Base-by-base conservation (phyloP, 2,888 invertebrate species). In the Argyra leucocephala region DNA sequence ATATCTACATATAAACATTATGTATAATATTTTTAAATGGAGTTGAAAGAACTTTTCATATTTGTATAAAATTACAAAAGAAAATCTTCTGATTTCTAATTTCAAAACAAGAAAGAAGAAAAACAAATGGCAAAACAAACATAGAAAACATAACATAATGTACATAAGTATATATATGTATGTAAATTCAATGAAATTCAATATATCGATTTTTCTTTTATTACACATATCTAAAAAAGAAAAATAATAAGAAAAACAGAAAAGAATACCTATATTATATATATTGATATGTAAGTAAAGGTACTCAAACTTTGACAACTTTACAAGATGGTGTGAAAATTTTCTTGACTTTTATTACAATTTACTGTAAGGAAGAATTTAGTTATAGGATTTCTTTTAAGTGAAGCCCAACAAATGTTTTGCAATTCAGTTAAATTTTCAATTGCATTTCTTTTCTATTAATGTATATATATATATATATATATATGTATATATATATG, bases 271-370 rank as follows among this genome's bases (percentile, higher is more conserved):
- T 37, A 37, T 15, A 37, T 37, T 37, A 37, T 12, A 37, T 15
- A 37, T 37, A 37, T 18, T 5, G 6, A 18, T 18, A 48, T 48
- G 18, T 18, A 48, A 48, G 48, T 48, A 48, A 18, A 18, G 18
- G n/a, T 18, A 48, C n/a, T 48, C 48, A 48, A 48, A 48, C 48
- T 48, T 48, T 48, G 48, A 48, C 48, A 48, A 48, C 48, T 48
- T 48, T 48, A 12, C 18, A 48, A 15, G 2, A 48, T 48, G 48
- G 48, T 48, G 48, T 48, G 48, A 48, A 48, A 48, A 48, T 48
- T 48, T 48, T 48, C 48, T 48, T 48, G 48, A 48, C 48, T 48
- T 48, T 48, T 48, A 48, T 48, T 48, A 48, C 48, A 15, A 48
- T 48, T n/a, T 48, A 18, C 15, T 48, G 31, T 31, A 31, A 48